phyloP scores from a whole-genome alignment of 2,797 vertebrate species.

The Avahi laniger region DNA sequence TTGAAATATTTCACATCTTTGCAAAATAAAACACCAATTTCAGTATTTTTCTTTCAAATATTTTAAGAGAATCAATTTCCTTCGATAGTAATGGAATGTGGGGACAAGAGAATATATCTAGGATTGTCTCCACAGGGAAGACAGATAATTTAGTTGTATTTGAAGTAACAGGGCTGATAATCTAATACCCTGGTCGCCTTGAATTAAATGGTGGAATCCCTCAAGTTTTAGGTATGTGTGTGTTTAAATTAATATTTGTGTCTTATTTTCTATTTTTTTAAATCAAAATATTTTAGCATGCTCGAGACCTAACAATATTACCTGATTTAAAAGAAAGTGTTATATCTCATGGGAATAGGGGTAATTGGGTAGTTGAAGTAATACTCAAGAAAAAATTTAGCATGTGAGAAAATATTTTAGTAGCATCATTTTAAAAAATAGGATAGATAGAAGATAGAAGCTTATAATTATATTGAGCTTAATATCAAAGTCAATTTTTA shows the following conservation, averaged over 20 bases:
- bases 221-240: neutral
- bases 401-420: neutral
- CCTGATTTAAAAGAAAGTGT: neutral
- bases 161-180: neutral
- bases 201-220: neutral
- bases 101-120: neutral
- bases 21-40: neutral
- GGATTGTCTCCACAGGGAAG: neutral
- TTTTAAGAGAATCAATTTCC: neutral
- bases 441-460: neutral
- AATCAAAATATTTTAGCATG: neutral
- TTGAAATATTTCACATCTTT: neutral
- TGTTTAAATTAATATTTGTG: neutral
- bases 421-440: neutral
- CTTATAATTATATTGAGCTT: neutral
- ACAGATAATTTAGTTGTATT: neutral
- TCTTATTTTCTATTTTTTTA: neutral
- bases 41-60: neutral
- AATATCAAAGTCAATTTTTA: conserved; percentile 51
- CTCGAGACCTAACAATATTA: neutral
- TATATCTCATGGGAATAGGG: neutral
- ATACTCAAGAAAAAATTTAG: neutral
- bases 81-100: neutral
- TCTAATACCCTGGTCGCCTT: neutral
- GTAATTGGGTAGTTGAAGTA: neutral